Evolutionary conservation across 2,888 invertebrate genomes (phyloP).

Genomic region (Oscheius myriophilus): DNA sequence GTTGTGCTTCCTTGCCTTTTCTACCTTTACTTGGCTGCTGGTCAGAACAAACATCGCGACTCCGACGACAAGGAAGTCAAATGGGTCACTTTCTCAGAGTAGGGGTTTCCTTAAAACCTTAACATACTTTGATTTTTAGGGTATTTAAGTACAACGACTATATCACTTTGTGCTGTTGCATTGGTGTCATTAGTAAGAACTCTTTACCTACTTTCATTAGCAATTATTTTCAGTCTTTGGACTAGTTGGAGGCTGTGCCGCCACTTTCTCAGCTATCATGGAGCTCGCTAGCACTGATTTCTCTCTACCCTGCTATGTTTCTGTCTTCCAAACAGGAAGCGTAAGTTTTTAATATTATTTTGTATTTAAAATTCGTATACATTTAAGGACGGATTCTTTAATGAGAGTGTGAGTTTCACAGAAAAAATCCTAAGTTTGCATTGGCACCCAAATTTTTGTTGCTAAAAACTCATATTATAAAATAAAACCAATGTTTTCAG

Average conservation of each 20-base stretch:
- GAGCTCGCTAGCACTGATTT: constrained; percentile 62
- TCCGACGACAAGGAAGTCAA: constrained; percentile 37
- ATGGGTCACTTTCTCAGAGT: constrained; percentile 3
- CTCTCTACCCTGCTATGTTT: constrained; percentile 61
- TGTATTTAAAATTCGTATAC: not conserved
- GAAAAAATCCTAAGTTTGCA: not conserved
- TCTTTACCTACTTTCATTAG: not conserved
- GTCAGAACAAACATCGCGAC: constrained; percentile 41
- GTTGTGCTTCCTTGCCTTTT: constrained; percentile 66
- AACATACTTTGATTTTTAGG: constrained; percentile 19
- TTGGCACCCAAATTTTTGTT: not conserved
- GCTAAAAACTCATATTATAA: not conserved
- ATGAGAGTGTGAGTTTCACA: not conserved
- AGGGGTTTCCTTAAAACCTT: not conserved
- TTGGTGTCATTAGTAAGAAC: constrained; percentile 47
- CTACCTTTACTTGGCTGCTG: constrained; percentile 59
- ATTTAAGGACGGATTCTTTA: not conserved
- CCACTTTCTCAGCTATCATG: constrained; percentile 65
- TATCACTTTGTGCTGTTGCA: constrained; percentile 42
- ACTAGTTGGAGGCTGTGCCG: constrained; percentile 63
- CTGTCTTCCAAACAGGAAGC: constrained; percentile 30
- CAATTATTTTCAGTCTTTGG: constrained; percentile 55
- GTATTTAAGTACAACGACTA: constrained; percentile 39
- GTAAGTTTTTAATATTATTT: constrained; percentile 14
- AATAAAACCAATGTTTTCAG: constrained; percentile 14